Evolutionary conservation across 2,888 invertebrate genomes (phyloP), one percentile per base, ranked within the genome.

Genomic region (Blomia tropicalis): DNA sequence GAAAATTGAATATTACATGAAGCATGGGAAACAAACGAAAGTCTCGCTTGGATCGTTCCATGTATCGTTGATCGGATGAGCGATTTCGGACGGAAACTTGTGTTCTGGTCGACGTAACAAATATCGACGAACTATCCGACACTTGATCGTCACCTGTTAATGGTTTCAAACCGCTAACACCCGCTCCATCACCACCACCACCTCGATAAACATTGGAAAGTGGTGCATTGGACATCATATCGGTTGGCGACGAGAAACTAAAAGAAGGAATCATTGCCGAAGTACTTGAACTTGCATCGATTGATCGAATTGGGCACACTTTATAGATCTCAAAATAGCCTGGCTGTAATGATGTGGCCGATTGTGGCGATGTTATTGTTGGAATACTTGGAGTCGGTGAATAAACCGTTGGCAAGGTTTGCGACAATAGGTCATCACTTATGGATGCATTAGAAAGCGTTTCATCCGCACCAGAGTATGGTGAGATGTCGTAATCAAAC

Each of bases 401-500:
- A 36, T 60, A 65, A 27, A 66, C 60, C 14, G 63, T 63, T 4
- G 66, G 65, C 30, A 65, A 44, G 17, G 62, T 62, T 14, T 59
- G 58, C 19, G 65, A 63, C 5, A 58, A 43, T 7, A 64, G 58
- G 25, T 62, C 66, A 51, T 66, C 67, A 17, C 60, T 59, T 56
- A 63, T 63, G 11, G 65, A 63, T 31, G 65, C 63, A n/a, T 61
- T 65, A 29, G 65, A 63, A 11, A 65, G 62, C 19, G 65, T 59
- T 30, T 59, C 63, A 43, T 60, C 62, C 36, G 65, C 68, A 44
- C 66, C 66, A 22, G 69, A 69, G 62, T 69, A 69, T 14, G 69
- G 69, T 25, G 70, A 68, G 7, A 69, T 67, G 59, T 68, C 68
- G 43, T 68, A 68, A 53, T 66, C 69, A 62, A 66, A 67, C 59